Percentiles rank a stretch among this genome's conserved stretches.
Evolutionary conservation across 1,140 invertebrate species (phyloP).

Genomic region (Cryptotermes secundus): DNA sequence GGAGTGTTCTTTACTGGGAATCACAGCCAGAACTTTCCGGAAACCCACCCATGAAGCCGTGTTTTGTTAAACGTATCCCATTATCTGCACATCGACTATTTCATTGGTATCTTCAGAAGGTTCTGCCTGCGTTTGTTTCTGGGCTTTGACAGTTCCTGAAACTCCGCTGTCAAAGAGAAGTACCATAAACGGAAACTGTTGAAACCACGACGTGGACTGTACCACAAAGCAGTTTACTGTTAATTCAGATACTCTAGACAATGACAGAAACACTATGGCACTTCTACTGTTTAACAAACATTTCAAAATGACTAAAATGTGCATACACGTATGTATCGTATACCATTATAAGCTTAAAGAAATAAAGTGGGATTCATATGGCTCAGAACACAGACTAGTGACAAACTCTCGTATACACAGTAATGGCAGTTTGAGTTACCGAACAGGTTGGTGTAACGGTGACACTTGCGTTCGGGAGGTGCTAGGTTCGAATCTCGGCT

Average conservation of each 20-base stretch:
- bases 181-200: neutral
- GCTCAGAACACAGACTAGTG: no score
- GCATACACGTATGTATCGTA: no score
- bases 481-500: no score
- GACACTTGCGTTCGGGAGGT: no score
- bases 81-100: neutral
- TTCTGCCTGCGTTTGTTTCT: neutral
- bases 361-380: no score
- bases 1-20: neutral
- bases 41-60: neutral
- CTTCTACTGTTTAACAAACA: neutral
- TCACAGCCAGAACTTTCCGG: neutral
- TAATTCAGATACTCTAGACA: neutral
- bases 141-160: neutral
- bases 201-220: neutral
- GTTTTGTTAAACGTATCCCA: neutral
- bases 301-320: neutral
- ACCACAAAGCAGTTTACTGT: neutral
- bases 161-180: neutral
- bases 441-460: no score
- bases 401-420: no score
- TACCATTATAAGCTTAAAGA: no score
- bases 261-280: neutral
- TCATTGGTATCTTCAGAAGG: neutral
- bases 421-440: no score